Evolutionary conservation across 2,113 vertebrate species (phyloP), one percentile per base, ranked within the genome.

Genomic region (Alosa alosa): DNA sequence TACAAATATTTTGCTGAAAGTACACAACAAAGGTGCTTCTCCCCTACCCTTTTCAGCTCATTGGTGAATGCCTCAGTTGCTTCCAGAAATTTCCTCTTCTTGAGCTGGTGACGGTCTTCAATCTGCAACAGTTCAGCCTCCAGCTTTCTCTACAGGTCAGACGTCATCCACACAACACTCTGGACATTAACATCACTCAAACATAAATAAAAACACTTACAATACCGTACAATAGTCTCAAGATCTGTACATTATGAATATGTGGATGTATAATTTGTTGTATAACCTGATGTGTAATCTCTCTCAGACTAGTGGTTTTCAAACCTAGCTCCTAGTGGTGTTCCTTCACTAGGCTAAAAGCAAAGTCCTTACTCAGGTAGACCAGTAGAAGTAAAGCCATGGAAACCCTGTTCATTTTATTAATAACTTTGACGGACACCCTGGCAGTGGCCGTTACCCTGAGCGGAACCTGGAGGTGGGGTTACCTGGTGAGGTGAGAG

Each of bases 61-160:
- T 94, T 97, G 93, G 98, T 99, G 91, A 99, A 99, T 0, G 96
- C 97, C 83, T 98, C 98, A 0, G 98, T 99, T 85, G 97, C 98
- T 91, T 99, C 98, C 87, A 99, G 94, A 88, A 99, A 99, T 57
- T 97, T 97, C 90, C 98, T 95, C 90, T 99, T 99, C 94, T 99
- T 99, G 81, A 99, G 98, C 91, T 98, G 97, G 92, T 99, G 98
- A 41, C 98, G 95, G 84, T 99, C 98, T 86, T 99, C 98, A 6
- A 99, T 99, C 88, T 99, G 98, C 87, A 99, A 94, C 5, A 99
- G 96, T 88, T 99, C 98, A 1, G 98, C 98, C 93, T 99, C 98
- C 18, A 99, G 94, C 89, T 99, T 99, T 84, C 98, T 96, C 98
- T 99, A 94, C 72, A 78, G 20, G 6, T 64, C 8, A 78, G 2